Evolutionary conservation across 64 coral and sea anemone genomes (phyloP).

Genomic region (Dendrophyllia cribrosa): DNA sequence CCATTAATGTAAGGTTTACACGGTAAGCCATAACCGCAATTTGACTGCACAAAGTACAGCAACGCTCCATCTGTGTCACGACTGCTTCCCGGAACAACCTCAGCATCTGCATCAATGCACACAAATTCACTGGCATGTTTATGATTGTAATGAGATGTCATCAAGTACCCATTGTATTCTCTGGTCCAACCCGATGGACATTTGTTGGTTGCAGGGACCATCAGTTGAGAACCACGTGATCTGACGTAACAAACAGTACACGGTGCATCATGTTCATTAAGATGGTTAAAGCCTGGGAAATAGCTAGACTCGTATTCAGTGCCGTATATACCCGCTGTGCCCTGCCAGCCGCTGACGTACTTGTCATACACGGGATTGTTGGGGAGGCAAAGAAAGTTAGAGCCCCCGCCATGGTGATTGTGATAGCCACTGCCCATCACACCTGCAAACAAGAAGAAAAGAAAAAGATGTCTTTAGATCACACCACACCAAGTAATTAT

Average conservation of each 20-base stretch:
- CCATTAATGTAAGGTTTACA: slow-evolving; percentile 25
- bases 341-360: not conserved
- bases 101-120: slow-evolving; percentile 38
- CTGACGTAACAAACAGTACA: slow-evolving; percentile 42
- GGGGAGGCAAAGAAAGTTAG: slow-evolving; percentile 56
- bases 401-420: slow-evolving; percentile 32
- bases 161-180: slow-evolving; percentile 63
- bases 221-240: slow-evolving; percentile 45
- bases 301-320: slow-evolving; percentile 30
- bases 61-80: not conserved
- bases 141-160: slow-evolving; percentile 16
- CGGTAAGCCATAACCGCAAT: not conserved
- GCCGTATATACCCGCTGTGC: slow-evolving; percentile 22
- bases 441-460: not conserved
- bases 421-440: slow-evolving; percentile 32
- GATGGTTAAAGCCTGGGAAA: not conserved
- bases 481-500: no score
- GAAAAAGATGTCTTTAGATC: not conserved
- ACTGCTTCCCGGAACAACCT: not conserved
- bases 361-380: slow-evolving; percentile 9
- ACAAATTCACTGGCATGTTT: slow-evolving; percentile 28
- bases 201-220: slow-evolving; percentile 61
- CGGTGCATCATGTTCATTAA: slow-evolving; percentile 52
- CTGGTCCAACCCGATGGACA: slow-evolving; percentile 60
- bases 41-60: not conserved